A percentile compares a stretch with the other conserved stretches of the same genome.
Conservation (phyloP, 2,888 invertebrate genomes). For the Xestia sexstrigata region DNA sequence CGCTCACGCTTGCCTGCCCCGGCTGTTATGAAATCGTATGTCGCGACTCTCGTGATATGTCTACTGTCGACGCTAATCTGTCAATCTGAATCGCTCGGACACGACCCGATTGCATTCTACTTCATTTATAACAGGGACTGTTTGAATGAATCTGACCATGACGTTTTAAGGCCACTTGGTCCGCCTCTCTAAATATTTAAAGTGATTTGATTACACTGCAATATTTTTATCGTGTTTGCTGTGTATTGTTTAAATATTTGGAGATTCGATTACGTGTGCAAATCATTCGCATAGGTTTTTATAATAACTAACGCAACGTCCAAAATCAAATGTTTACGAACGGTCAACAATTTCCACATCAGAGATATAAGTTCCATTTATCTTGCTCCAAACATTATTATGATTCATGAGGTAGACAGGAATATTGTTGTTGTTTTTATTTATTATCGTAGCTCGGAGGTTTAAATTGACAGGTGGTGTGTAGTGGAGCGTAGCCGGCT, state of each 20-base stretch:
- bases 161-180: slow-evolving; percentile 35
- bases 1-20: slow-evolving; percentile 68
- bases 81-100: slow-evolving; percentile 74
- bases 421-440: slow-evolving; percentile 64
- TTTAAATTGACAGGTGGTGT: slow-evolving; percentile 80
- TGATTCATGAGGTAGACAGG: slow-evolving; percentile 53
- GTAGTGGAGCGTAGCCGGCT: slow-evolving; percentile 76
- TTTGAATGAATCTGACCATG: slow-evolving; percentile 59
- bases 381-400: slow-evolving; percentile 41
- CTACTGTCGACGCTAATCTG: slow-evolving; percentile 77
- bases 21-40: slow-evolving; percentile 71
- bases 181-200: slow-evolving; percentile 45
- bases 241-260: slow-evolving; percentile 40
- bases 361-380: slow-evolving; percentile 34
- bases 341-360: slow-evolving; percentile 15
- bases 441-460: slow-evolving; percentile 69
- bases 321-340: slow-evolving; percentile 11
- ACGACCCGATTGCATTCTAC: slow-evolving; percentile 51
- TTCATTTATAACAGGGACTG: slow-evolving; percentile 53
- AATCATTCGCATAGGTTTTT: slow-evolving; percentile 32
- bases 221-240: slow-evolving; percentile 38
- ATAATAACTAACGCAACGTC: slow-evolving; percentile 28
- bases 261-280: slow-evolving; percentile 34
- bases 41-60: slow-evolving; percentile 66
- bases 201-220: slow-evolving; percentile 46